These are phyloP conservation scores for Rhadina sibilatrix DNA, from an alignment of 2,113 vertebrate species.

Conservation along the genomic window DNA sequence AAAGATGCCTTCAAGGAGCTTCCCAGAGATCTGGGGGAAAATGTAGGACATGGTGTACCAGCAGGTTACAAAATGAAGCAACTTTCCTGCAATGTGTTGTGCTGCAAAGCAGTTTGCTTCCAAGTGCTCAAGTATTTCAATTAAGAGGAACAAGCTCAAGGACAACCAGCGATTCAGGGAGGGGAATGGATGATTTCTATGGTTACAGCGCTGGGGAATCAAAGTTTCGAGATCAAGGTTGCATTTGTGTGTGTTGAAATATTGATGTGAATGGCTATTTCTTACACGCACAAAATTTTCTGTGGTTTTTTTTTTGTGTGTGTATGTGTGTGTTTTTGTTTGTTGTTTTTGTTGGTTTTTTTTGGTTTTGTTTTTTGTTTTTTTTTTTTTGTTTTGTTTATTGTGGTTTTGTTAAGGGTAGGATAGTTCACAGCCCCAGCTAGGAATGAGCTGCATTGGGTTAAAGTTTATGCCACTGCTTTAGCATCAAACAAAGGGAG, in stretches of 20 bases:
- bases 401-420: neutral
- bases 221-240: neutral
- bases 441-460: fast-evolving
- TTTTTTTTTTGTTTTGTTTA: neutral
- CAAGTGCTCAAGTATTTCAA: conserved; percentile 23
- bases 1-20: conserved; percentile 54
- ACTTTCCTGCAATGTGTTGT: neutral
- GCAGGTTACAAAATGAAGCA: conserved; percentile 13
- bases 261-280: neutral
- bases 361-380: no score
- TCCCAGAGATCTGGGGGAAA: conserved; percentile 18
- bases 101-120: conserved; percentile 6
- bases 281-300: neutral
- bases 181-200: conserved; percentile 24
- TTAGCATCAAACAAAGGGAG: neutral
- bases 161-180: neutral
- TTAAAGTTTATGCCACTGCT: neutral
- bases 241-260: neutral
- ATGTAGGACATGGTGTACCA: conserved; percentile 42
- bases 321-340: no score
- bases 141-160: conserved; percentile 51
- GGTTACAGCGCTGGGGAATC: neutral
- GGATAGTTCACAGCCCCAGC: neutral
- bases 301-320: no score
- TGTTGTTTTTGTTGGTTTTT: neutral